A percentile compares a stretch with the other conserved stretches of the same genome.
phyloP scores from a whole-genome alignment of 2,888 invertebrate species.

The Dynastes tityus region DNA sequence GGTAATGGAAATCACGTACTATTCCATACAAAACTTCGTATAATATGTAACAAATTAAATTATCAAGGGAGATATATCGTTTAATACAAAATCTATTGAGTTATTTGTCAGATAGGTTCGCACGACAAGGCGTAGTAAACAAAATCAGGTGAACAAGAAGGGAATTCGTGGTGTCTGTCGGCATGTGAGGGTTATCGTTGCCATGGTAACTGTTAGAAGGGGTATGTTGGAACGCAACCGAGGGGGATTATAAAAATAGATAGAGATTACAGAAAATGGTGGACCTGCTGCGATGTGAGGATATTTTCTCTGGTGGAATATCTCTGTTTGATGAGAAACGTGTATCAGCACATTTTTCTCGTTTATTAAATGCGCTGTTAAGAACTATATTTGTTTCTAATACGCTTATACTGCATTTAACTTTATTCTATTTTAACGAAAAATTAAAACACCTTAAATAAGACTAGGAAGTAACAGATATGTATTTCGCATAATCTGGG shows the following conservation, averaged over 20 bases:
- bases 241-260: conserved; percentile 69
- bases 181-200: conserved; percentile 62
- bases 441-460: no score
- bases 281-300: conserved; percentile 59
- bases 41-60: no score
- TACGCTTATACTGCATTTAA: no score
- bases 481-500: no score
- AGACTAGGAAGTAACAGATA: no score
- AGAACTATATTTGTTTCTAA: no score
- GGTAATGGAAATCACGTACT: no score
- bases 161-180: conserved; percentile 60
- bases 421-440: no score
- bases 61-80: not conserved
- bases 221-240: conserved; percentile 65
- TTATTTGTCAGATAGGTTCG: conserved; percentile 37
- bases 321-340: conserved; percentile 23
- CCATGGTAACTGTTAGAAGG: conserved; percentile 61
- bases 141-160: conserved; percentile 53
- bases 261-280: conserved; percentile 69
- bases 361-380: no score
- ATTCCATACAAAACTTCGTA: no score
- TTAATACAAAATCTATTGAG: conserved; percentile 32
- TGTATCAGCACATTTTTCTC: not conserved
- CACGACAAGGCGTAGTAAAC: conserved; percentile 53
- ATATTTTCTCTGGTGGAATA: conserved; percentile 55